Percentiles rank a stretch among this genome's conserved stretches.
phyloP scores from a whole-genome alignment of 30 jellyfish, hydroid and myxozoan species.

The Rhopilema esculentum region DNA sequence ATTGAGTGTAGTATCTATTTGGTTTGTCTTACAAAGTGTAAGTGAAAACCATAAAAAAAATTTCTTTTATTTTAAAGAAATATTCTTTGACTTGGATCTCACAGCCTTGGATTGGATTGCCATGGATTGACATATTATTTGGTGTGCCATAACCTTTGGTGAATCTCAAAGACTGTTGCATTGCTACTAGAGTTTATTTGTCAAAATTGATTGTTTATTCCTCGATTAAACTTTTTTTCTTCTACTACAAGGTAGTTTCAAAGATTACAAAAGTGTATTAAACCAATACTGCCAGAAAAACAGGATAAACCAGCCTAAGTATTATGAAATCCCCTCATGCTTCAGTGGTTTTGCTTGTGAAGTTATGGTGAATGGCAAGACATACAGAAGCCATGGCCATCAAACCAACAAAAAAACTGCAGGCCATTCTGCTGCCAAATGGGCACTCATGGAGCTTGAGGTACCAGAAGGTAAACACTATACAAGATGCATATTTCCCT shows the following conservation, averaged over 20 bases:
- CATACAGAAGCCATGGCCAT: slow-evolving; percentile 51
- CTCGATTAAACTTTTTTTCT: background rate
- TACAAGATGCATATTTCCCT: background rate
- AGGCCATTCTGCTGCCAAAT: slow-evolving; percentile 70
- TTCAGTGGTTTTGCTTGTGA: slow-evolving; percentile 82
- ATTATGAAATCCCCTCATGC: slow-evolving; percentile 55
- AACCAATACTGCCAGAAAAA: slow-evolving; percentile 87
- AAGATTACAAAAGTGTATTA: slow-evolving; percentile 73
- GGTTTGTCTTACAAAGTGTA: no score
- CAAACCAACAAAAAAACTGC: slow-evolving; percentile 77
- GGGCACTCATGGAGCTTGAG: slow-evolving; percentile 88
- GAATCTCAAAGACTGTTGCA: no score
- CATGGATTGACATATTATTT: no score
- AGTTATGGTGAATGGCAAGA: slow-evolving; percentile 44
- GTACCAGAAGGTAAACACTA: slow-evolving; percentile 64
- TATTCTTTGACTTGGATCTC: no score
- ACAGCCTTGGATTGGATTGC: no score
- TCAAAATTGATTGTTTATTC: background rate
- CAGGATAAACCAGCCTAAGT: slow-evolving; percentile 72
- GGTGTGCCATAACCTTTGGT: no score
- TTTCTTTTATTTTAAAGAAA: no score
- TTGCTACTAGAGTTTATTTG: no score
- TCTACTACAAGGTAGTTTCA: slow-evolving; percentile 36
- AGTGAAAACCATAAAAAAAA: no score
- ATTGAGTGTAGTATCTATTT: no score